Percentiles rank a stretch among this genome's conserved stretches.
Evolutionary conservation across 2,113 vertebrate species (phyloP).

Genomic region (Ictidomys tridecemlineatus): DNA sequence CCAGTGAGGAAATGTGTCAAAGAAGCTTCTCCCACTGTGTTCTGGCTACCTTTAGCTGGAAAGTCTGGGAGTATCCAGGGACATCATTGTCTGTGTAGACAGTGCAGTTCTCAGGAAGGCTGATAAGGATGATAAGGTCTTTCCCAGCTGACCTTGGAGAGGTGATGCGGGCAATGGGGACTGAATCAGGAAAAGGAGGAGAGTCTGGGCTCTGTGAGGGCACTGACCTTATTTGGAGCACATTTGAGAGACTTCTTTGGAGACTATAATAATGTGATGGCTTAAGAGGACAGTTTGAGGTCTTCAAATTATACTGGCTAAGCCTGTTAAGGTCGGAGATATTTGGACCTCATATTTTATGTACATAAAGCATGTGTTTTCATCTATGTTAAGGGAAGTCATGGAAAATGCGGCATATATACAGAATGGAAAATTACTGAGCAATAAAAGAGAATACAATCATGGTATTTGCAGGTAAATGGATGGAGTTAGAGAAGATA

Average conservation of each 20-base stretch:
- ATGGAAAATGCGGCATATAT: no score
- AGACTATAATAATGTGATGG: not conserved
- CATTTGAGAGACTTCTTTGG: not conserved
- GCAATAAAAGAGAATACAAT: no score
- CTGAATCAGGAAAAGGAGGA: not conserved
- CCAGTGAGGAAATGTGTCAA: not conserved
- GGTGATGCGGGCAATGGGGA: not conserved
- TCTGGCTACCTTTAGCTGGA: not conserved
- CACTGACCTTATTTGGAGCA: not conserved
- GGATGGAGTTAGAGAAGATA: no score
- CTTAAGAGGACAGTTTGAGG: not conserved
- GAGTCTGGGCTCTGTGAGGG: not conserved
- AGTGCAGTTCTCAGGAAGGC: not conserved
- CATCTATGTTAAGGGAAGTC: not conserved
- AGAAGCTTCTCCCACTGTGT: not conserved
- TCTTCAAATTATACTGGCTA: not conserved
- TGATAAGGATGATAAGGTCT: not conserved
- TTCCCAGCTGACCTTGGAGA: not conserved
- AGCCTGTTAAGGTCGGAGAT: not conserved
- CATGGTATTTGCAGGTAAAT: no score
- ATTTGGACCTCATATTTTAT: not conserved
- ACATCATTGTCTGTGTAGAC: not conserved
- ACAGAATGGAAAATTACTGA: no score
- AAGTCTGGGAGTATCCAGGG: not conserved
- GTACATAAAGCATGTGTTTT: not conserved